Percentiles rank a stretch among this genome's conserved stretches.
These are phyloP conservation scores for Pseudomugil tenellus DNA, from an alignment of 2,797 vertebrate species.

Conservation along the genomic window DNA sequence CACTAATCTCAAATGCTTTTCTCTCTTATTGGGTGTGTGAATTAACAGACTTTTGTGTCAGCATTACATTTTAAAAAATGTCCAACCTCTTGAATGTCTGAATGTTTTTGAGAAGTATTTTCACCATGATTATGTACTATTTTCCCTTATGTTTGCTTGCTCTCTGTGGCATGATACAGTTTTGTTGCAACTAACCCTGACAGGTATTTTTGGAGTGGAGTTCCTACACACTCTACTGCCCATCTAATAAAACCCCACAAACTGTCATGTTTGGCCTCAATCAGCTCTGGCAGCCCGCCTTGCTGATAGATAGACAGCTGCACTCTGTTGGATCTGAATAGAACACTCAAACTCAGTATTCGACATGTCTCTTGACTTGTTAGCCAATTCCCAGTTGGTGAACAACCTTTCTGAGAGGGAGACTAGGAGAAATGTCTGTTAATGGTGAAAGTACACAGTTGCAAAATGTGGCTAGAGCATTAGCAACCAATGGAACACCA, in stretches of 20 bases:
- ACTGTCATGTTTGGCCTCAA: not conserved
- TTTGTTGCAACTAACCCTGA: not conserved
- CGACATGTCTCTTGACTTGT: not conserved
- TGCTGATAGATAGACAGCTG: not conserved
- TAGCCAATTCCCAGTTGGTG: constrained; percentile 1
- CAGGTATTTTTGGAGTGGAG: not conserved
- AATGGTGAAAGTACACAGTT: not conserved
- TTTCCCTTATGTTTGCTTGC: not conserved
- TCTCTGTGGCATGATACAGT: not conserved
- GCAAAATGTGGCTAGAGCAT: not conserved
- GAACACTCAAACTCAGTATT: not conserved
- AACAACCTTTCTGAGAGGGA: not conserved
- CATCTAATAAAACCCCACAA: not conserved
- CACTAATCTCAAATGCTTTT: too few species aligned
- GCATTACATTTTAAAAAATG: too few species aligned
- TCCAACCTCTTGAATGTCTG: not conserved
- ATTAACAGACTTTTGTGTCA: too few species aligned
- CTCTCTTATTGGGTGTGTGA: too few species aligned
- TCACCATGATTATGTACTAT: too few species aligned
- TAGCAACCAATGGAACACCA: too few species aligned
- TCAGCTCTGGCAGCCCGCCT: not conserved
- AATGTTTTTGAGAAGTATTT: not conserved
- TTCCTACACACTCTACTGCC: not conserved
- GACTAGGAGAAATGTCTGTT: not conserved
- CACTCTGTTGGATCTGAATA: not conserved